A percentile compares a stretch with the other conserved stretches of the same genome.
These are phyloP conservation scores for Philhelius pedissequus DNA, from an alignment of 2,888 invertebrate species.

Conservation along the genomic window DNA sequence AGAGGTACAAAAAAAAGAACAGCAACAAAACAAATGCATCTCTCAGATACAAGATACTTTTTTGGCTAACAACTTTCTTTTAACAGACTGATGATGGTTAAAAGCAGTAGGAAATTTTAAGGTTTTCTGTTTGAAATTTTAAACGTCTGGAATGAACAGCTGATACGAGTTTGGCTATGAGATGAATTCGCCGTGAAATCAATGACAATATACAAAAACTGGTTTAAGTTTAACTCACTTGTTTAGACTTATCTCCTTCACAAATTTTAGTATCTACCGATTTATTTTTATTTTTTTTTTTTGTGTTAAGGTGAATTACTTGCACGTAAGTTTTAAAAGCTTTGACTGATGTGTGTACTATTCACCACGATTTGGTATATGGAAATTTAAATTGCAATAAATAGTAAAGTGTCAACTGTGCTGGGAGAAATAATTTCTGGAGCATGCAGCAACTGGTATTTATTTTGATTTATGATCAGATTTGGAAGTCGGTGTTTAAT, in stretches of 20 bases:
- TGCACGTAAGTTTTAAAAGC: not conserved
- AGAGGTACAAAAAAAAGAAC: not conserved
- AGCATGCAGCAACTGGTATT: not conserved
- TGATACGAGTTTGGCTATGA: not conserved
- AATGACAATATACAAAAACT: slow-evolving; percentile 1
- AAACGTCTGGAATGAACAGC: not conserved
- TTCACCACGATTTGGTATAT: not conserved
- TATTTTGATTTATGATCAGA: slow-evolving; percentile 5
- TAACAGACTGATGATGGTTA: not conserved
- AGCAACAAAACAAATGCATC: not conserved
- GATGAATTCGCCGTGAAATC: slow-evolving; percentile 20
- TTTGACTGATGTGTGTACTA: not conserved
- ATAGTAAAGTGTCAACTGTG: not conserved
- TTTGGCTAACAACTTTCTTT: slow-evolving; percentile 10
- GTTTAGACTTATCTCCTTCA: not conserved
- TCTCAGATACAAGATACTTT: not conserved
- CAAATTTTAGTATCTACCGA: not conserved
- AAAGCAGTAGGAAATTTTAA: not conserved
- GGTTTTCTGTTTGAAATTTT: not conserved
- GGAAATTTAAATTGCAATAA: not conserved
- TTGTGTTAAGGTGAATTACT: not conserved
- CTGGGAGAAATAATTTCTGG: not conserved
- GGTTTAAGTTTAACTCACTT: slow-evolving; percentile 6
- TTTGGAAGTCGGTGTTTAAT: not conserved
- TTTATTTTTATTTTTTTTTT: not conserved